Conservation (phyloP, 2,797 vertebrate species). For the Salmo trutta region DNA sequence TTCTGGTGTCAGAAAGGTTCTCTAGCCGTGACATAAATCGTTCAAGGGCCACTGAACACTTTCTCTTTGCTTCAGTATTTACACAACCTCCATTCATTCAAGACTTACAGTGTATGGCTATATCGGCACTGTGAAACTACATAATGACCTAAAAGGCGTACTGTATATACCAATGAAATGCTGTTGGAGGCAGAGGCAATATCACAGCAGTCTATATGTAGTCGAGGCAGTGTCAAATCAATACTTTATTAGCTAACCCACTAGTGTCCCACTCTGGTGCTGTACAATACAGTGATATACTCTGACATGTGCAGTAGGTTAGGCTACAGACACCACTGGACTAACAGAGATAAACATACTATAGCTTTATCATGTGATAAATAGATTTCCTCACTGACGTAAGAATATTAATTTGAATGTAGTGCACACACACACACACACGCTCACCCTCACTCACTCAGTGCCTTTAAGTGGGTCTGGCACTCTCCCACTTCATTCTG, state of each 20-base stretch:
- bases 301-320: not conserved
- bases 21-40: conserved; percentile 21
- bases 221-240: conserved; percentile 19
- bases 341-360: too few relatives aligned
- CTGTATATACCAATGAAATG: not conserved
- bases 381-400: not conserved
- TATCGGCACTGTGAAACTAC: not conserved
- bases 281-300: conserved; percentile 15
- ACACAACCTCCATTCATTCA: not conserved
- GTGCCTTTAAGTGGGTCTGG: not conserved
- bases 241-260: conserved; percentile 26
- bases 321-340: not conserved
- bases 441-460: not conserved
- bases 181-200: not conserved
- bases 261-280: conserved; percentile 11
- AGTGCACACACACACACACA: not conserved
- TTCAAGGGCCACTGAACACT: conserved; percentile 13
- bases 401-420: not conserved
- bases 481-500: conserved; percentile 21
- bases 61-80: not conserved
- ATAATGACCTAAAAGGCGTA: not conserved
- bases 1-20: conserved; percentile 37
- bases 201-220: not conserved
- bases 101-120: not conserved
- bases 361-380: not conserved